phyloP scores from a whole-genome alignment of 2,797 vertebrate genomes.

The Sebastolobus alascanus region DNA sequence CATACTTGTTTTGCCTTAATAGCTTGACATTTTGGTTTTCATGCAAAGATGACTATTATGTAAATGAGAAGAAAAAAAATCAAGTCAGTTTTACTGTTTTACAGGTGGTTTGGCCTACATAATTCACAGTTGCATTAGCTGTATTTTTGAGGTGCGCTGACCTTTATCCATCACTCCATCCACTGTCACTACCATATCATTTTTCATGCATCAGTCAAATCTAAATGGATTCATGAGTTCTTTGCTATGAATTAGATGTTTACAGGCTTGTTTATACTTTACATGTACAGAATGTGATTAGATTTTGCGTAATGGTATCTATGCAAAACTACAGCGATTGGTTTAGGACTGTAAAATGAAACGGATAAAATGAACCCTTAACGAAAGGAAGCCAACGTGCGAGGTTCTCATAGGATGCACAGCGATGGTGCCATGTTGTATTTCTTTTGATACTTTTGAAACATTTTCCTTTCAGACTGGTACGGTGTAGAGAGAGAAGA shows the following conservation, averaged over 20 bases:
- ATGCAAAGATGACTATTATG: constrained; percentile 64
- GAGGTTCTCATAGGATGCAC: constrained; percentile 34
- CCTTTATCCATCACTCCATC: constrained; percentile 39
- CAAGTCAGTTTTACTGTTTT: constrained; percentile 45
- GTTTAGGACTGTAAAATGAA: constrained; percentile 62
- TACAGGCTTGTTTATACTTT: constrained; percentile 66
- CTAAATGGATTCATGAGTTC: constrained; percentile 19
- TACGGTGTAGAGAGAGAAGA: not conserved
- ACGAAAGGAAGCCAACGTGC: constrained; percentile 44
- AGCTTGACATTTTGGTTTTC: constrained; percentile 75
- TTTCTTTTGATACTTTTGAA: constrained; percentile 47
- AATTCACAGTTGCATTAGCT: constrained; percentile 45
- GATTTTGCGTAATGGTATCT: constrained; percentile 78
- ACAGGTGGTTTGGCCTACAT: constrained; percentile 41
- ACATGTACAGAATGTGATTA: constrained; percentile 74
- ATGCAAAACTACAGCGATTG: constrained; percentile 81
- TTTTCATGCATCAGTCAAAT: constrained; percentile 30
- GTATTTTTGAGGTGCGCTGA: constrained; percentile 50
- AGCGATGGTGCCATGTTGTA: constrained; percentile 51
- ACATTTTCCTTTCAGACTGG: constrained; percentile 32
- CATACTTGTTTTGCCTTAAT: constrained; percentile 86
- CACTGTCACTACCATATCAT: constrained; percentile 39
- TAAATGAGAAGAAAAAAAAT: constrained; percentile 41
- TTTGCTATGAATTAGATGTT: constrained; percentile 58
- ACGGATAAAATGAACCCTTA: constrained; percentile 45